Percentiles rank a stretch among this genome's conserved stretches.
phyloP scores from a whole-genome alignment of 2,888 invertebrate genomes.

The Thelaira solivaga region DNA sequence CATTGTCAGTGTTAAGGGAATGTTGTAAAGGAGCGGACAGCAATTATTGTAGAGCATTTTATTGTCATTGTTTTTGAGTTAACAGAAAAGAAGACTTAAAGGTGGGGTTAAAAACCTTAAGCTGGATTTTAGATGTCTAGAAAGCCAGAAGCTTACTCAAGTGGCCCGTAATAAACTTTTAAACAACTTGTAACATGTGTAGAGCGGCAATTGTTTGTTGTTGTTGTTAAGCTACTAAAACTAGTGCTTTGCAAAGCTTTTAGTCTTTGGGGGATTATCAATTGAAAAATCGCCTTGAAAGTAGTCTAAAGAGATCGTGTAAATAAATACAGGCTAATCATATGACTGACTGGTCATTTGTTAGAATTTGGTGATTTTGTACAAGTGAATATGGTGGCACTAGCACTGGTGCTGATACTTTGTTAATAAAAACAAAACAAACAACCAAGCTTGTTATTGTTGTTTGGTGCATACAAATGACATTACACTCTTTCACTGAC shows the following conservation, averaged over 20 bases:
- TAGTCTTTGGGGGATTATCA: conserved; percentile 56
- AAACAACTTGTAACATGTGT: conserved; percentile 26
- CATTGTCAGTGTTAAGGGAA: conserved; percentile 10
- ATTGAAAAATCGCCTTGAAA: conserved; percentile 44
- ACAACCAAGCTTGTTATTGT: conserved; percentile 69
- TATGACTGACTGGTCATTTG: conserved; percentile 56
- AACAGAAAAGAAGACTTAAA: neutral
- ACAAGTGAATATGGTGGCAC: too few relatives aligned
- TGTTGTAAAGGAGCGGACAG: too few relatives aligned
- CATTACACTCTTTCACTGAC: conserved; percentile 67
- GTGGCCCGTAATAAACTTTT: neutral
- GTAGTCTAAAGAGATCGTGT: conserved; percentile 59
- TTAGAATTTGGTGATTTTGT: conserved; percentile 43
- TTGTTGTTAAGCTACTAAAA: neutral
- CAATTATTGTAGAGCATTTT: neutral
- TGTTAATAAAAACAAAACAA: neutral
- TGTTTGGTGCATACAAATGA: conserved; percentile 76
- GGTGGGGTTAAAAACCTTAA: neutral
- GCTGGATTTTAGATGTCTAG: neutral
- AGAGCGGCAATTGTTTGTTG: neutral
- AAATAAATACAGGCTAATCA: conserved; percentile 40
- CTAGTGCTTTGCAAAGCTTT: neutral
- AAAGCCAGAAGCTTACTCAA: too few relatives aligned
- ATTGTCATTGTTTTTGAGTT: neutral
- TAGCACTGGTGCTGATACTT: too few relatives aligned